Base-by-base conservation (phyloP, 2,888 invertebrate species). In the Chelonus formosanus region DNA sequence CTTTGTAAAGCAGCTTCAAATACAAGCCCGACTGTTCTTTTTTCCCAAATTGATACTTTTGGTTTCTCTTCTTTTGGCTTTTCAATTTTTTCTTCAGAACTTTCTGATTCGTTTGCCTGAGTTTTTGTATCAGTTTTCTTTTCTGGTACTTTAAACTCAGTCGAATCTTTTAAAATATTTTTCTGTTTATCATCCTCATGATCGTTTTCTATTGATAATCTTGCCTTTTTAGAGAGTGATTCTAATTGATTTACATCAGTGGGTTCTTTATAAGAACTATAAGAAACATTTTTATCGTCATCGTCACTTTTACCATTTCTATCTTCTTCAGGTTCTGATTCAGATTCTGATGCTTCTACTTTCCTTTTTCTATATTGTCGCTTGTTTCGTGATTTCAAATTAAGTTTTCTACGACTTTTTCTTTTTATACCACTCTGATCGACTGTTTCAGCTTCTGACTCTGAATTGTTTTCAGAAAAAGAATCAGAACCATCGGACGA, bases 1-100 rank as follows among this genome's bases (percentile, higher is more conserved):
- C 92, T 88, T 76, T 90, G 88, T 40, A 93, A 82, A 10, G 95
- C 94, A 65, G 89, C 90, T 66, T 92, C 91, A 83, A 91, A 93
- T 3, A 89, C 87, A 58, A 87, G 88, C 5, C 93, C 95, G 10
- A 95, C 90, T 36, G 95, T 95, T 74, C 95, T 87, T 78, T 95
- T 95, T 76, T 90, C 89, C 93, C 94, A 95, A 76, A 95, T 90
- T 78, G 91, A 89, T 68, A 88, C 85, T 85, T 90, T 91, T 6
- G 36, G 59, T 48, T 71, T 63, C 50, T 73, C 65, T 60, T 70
- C 57, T 75, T 71, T 67, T 8, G 35, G 55, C 67, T 63, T 45
- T 53, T 67, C 59, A 43, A 31, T 35, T 20, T 55, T 63, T 67
- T 70, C 67, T 62, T 64, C 59, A 10, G 65, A 50, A 59, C 57